These are phyloP conservation scores for Diprion similis DNA, from an alignment of 1,140 invertebrate genomes.

Conservation along the genomic window DNA sequence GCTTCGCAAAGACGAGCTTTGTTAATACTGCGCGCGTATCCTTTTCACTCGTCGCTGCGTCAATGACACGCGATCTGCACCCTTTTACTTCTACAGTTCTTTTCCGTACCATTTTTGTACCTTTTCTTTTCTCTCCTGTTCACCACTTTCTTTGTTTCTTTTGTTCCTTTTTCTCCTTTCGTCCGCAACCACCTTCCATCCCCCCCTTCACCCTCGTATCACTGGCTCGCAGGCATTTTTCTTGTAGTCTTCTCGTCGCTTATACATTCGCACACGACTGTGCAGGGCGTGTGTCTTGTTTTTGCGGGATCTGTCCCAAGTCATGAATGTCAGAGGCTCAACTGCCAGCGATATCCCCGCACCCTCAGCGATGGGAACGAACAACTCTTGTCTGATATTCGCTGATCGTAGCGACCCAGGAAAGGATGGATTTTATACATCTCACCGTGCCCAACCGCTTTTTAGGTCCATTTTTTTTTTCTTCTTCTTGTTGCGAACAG, in stretches of 20 bases:
- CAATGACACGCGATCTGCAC: constrained; percentile 28
- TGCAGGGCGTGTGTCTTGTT: constrained; percentile 8
- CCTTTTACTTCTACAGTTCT: background rate
- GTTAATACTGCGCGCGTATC: constrained; percentile 14
- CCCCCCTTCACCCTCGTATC: background rate
- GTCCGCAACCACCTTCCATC: constrained; percentile 1
- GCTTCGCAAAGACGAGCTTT: background rate
- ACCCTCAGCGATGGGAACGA: background rate
- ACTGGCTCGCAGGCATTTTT: constrained; percentile 2
- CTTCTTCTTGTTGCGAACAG: too few species aligned
- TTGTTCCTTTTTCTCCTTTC: background rate
- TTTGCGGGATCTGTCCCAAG: constrained; percentile 12
- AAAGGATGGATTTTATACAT: too few species aligned
- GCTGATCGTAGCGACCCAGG: too few species aligned
- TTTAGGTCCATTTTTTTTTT: too few species aligned
- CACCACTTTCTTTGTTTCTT: background rate
- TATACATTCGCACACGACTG: constrained; percentile 2
- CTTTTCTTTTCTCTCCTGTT: constrained; percentile 8
- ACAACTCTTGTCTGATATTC: background rate
- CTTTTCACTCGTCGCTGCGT: constrained; percentile 26
- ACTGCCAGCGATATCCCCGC: background rate
- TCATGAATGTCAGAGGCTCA: constrained; percentile 10
- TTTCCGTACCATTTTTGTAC: background rate
- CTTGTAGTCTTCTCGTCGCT: constrained; percentile 2
- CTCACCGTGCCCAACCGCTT: too few species aligned